phyloP scores from a whole-genome alignment of 1,140 invertebrate species.

The Drosophila orena region DNA sequence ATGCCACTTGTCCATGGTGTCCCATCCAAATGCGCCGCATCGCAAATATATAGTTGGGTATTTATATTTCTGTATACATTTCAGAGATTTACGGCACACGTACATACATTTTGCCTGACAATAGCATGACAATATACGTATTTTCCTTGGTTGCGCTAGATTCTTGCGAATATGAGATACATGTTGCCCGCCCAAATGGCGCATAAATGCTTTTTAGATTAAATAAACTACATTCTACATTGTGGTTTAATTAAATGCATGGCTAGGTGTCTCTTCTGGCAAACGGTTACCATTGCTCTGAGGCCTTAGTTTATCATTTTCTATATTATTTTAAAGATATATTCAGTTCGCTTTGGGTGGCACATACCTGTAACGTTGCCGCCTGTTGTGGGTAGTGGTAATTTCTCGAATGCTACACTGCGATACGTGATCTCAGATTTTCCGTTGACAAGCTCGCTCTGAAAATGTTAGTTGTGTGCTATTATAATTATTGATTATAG shows the following conservation, averaged over 20 bases:
- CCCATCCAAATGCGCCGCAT: constrained; percentile 43
- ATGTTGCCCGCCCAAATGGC: constrained; percentile 48
- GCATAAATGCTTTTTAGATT: constrained; percentile 68
- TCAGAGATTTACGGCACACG: constrained; percentile 59
- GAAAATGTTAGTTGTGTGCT: constrained; percentile 8
- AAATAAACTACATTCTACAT: constrained; percentile 56
- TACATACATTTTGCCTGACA: constrained; percentile 39
- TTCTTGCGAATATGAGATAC: constrained; percentile 24
- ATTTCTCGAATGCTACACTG: constrained; percentile 89
- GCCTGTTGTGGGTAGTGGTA: constrained; percentile 90
- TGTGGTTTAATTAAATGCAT: constrained; percentile 49
- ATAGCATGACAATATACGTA: constrained; percentile 7
- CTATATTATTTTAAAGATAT: constrained; percentile 8
- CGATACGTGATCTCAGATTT: constrained; percentile 86
- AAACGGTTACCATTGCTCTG: neutral
- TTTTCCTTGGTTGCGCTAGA: constrained; percentile 5
- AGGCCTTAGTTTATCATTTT: constrained; percentile 3
- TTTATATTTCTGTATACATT: constrained; percentile 45
- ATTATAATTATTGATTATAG: neutral
- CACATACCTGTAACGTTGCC: constrained; percentile 89
- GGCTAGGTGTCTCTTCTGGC: constrained; percentile 5
- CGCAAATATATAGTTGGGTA: constrained; percentile 22
- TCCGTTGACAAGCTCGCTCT: constrained; percentile 77
- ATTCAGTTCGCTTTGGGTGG: neutral
- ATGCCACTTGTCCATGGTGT: constrained; percentile 62